Base-by-base conservation (phyloP, 2,113 vertebrate genomes). In the Brachirus orientalis region DNA sequence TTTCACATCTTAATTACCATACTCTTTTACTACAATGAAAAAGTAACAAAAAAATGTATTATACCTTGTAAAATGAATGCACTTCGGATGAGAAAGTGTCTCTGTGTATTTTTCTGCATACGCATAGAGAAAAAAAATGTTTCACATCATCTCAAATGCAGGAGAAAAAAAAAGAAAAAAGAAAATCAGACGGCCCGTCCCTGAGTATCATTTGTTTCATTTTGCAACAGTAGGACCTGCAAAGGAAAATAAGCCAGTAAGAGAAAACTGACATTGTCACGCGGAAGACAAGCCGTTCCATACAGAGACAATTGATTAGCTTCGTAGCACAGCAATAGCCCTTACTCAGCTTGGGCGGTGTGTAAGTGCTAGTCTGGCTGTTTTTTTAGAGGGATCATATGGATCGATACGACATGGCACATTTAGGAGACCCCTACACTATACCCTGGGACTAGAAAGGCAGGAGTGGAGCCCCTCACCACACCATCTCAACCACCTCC, bases 391-490 rank as follows among this genome's bases (percentile, higher is more conserved):
- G 70, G 63, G 86, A 88, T 87, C 80, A 75, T 86, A 80, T 81
- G 85, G 92, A 94, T 93, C 91, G 87, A 92, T 93, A 92, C 46
- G 70, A 90, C 90, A 92, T 83, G 85, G 83, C 86, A 88, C 80
- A 85, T 84, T 80, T 88, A 88, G 80, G 79, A 78, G 53, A 63
- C 75, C 85, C 85, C 80, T 83, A 71, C 87, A 89, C 86, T 75
- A 85, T 84, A 85, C 86, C 71, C 33, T 67, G 66, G 86, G 66
- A 83, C 74, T 41, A 63, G 0, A 67, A 61, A 86, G 83, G 53
- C 80, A 69, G 68, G 75, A 86, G 79, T 36, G 71, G 63, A 80
- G 72, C 74, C 84, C 79, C 80, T 69, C 36, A 35, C 63, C 69
- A 63, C 82, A 82, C 57, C 79, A 59, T 58, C 78, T 69, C 62